Conservation (phyloP, 2,113 vertebrate species). For the Datnioides undecimradiatus region DNA sequence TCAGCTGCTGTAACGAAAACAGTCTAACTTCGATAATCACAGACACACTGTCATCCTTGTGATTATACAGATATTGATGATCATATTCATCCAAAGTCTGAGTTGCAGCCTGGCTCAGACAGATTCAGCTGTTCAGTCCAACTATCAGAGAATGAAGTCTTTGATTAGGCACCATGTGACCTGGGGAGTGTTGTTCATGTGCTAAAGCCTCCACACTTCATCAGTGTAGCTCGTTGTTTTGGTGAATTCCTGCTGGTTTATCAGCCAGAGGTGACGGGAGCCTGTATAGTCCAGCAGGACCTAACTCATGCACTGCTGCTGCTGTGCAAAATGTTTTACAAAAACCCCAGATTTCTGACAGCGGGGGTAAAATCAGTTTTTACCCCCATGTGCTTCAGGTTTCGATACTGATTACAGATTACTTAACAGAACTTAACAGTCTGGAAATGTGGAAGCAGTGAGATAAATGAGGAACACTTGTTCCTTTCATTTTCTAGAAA, state of each 20-base stretch:
- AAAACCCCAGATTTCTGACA: neutral
- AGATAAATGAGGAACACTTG: too few relatives aligned
- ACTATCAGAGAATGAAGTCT: neutral
- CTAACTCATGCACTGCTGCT: too few relatives aligned
- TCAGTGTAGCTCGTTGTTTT: conserved; percentile 38
- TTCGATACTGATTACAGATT: too few relatives aligned
- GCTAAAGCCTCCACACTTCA: conserved; percentile 15
- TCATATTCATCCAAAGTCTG: neutral
- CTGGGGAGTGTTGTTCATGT: neutral
- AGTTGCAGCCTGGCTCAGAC: neutral
- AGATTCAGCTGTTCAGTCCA: neutral
- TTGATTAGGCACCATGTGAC: conserved; percentile 23
- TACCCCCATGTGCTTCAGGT: too few relatives aligned
- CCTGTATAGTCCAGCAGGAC: neutral
- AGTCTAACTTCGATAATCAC: conserved; percentile 1
- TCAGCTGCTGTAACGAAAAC: neutral
- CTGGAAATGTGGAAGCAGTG: too few relatives aligned
- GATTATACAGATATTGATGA: neutral
- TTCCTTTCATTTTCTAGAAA: too few relatives aligned
- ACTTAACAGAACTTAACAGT: too few relatives aligned
- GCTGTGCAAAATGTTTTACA: too few relatives aligned
- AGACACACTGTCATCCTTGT: neutral
- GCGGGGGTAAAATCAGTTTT: neutral
- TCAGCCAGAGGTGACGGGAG: neutral
- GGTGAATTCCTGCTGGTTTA: neutral